A percentile compares a stretch with the other conserved stretches of the same genome.
These are phyloP conservation scores for Charaxes varanes DNA, from an alignment of 1,140 invertebrate species.

Conservation along the genomic window DNA sequence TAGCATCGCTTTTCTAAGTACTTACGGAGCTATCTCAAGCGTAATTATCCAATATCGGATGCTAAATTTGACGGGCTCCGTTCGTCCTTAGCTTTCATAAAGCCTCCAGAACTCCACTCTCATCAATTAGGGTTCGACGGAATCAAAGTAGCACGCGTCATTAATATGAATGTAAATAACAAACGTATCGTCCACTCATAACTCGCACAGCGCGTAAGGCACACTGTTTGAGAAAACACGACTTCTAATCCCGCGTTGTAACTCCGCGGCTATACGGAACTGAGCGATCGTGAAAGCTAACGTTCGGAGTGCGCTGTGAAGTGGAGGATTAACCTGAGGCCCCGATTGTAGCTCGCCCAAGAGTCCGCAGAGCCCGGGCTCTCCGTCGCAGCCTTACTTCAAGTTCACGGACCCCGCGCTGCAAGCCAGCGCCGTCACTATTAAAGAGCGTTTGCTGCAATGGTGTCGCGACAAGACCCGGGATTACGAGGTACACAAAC, in stretches of 20 bases:
- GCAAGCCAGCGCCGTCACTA: slow-evolving; percentile 90
- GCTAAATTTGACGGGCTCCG: too few species aligned
- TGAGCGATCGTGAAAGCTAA: too few species aligned
- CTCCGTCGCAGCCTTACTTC: slow-evolving; percentile 79
- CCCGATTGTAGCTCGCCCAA: slow-evolving; percentile 77
- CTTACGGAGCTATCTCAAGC: slow-evolving; percentile 15
- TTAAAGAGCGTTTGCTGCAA: slow-evolving; percentile 95
- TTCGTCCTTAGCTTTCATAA: slow-evolving; percentile 20
- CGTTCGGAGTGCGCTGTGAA: slow-evolving; percentile 4
- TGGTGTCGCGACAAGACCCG: slow-evolving; percentile 97
- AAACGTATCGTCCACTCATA: slow-evolving; percentile 12
- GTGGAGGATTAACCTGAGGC: slow-evolving; percentile 35
- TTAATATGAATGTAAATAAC: slow-evolving; percentile 33
- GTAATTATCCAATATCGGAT: not conserved
- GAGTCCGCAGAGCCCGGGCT: slow-evolving; percentile 77
- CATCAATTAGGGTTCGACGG: too few species aligned
- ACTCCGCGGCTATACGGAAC: slow-evolving; percentile 6
- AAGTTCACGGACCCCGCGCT: slow-evolving; percentile 91
- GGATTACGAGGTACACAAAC: slow-evolving; percentile 90
- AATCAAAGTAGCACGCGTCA: slow-evolving; percentile 25
- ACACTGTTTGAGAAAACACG: slow-evolving; percentile 27
- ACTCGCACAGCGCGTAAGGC: slow-evolving; percentile 35
- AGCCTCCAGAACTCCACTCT: too few species aligned
- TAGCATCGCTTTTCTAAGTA: slow-evolving; percentile 28
- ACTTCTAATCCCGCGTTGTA: slow-evolving; percentile 5